phyloP scores from a whole-genome alignment of 37 sponge, comb jelly and placozoan species.

The Amphimedon queenslandica region DNA sequence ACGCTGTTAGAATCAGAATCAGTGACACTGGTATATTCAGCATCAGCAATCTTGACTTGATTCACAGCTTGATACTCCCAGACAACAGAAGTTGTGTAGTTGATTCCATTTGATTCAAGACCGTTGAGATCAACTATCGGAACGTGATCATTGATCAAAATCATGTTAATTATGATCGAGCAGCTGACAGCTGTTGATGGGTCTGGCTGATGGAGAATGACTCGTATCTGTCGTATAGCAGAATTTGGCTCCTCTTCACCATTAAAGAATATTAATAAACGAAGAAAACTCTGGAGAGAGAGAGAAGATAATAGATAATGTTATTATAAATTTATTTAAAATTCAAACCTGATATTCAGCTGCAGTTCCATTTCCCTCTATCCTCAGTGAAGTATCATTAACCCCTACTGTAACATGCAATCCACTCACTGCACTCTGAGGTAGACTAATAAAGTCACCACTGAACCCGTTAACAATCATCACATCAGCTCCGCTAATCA shows the following conservation, averaged over 20 bases:
- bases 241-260: neutral
- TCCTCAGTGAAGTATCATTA: neutral
- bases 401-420: neutral
- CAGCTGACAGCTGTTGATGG: neutral
- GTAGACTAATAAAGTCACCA: no score
- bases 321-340: neutral
- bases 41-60: conserved; percentile 31
- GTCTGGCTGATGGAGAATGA: neutral
- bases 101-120: conserved; percentile 11
- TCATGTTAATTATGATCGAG: neutral
- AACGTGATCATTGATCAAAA: conserved; percentile 32
- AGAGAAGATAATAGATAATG: neutral
- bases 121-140: conserved; percentile 70
- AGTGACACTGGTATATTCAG: conserved; percentile 11
- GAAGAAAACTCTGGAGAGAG: neutral
- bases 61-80: conserved; percentile 15
- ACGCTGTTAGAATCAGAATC: conserved; percentile 19
- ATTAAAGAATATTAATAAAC: conserved; percentile 11
- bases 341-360: conserved; percentile 22
- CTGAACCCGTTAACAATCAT: neutral
- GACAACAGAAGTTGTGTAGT: conserved; percentile 17
- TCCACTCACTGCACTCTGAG: neutral
- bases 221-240: neutral
- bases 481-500: conserved; percentile 22
- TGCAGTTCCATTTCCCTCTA: conserved; percentile 28